Evolutionary conservation across 2,797 vertebrate genomes (phyloP), one percentile per base, ranked within the genome.

Genomic region (Rhincodon typus): DNA sequence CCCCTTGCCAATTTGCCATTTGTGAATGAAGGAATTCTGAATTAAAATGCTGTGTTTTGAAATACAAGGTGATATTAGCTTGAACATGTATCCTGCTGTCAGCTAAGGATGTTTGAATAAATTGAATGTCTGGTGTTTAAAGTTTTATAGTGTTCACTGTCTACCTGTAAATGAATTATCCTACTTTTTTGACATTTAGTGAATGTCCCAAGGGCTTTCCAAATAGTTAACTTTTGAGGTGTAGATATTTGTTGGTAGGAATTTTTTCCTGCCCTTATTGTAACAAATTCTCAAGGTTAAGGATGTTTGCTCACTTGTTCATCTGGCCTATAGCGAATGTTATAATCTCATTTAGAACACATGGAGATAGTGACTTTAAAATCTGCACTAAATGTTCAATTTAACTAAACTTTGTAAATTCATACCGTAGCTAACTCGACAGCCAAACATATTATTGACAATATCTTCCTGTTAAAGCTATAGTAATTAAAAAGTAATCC

Each of bases 31-130:
- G 21, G 19, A 84, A 23, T 23, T 46, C 23, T 77, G 30, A 25
- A 79, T 82, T n/a, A 38, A 74, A 77, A 7, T 2, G 7, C 7
- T 38, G n/a, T 82, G n/a, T 38, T 82, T 82, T 82, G 79, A 82
- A 42, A 21, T 82, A 82, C 34, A 42, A 21, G n/a, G 23, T 95
- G 42, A 95, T 30, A 12, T 7, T 57, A 21, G n/a, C 62, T 79
- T 95, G 19, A 50, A 72, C 79, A 57, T 21, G 38, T 66, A 6
- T 25, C 50, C 27, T 84, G 34, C 30, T 66, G 84, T 84, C 84
- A 23, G 62, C 57, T 57, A 50, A 84, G 72, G 25, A 79, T 84
- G 46, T 50, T 84, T 53, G 95, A 95, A 86, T 84, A 53, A 95
- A 95, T 95, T 95, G 21, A 8, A 46, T 86, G 95, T 77, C 69